These are phyloP conservation scores for Parauchenoglanis punctatus DNA, from an alignment of 2,797 vertebrate genomes.

Conservation along the genomic window DNA sequence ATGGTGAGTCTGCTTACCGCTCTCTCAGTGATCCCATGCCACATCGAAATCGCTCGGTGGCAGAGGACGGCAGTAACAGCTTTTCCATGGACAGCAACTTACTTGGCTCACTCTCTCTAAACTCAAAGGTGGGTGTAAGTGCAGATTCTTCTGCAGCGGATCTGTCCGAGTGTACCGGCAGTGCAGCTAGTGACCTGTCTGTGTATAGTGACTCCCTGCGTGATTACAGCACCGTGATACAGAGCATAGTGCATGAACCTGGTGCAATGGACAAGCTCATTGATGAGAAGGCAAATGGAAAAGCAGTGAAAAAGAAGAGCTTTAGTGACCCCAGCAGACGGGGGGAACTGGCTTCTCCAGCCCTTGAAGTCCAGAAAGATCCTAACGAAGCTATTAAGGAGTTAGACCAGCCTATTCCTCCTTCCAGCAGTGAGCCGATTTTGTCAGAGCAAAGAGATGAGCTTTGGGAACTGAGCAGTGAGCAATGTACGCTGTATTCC, in stretches of 20 bases:
- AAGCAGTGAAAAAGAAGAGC: slow-evolving; percentile 94
- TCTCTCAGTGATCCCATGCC: slow-evolving; percentile 99
- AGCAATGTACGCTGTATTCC: slow-evolving; percentile 50
- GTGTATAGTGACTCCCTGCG: slow-evolving; percentile 82
- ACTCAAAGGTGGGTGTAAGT: slow-evolving; percentile 76
- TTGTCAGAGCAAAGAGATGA: slow-evolving; percentile 81
- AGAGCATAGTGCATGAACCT: slow-evolving; percentile 90
- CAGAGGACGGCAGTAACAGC: slow-evolving; percentile 77
- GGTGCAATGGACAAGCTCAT: slow-evolving; percentile 86
- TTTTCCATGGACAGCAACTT: slow-evolving; percentile 93
- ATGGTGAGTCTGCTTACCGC: slow-evolving; percentile 80
- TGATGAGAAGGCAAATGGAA: slow-evolving; percentile 87
- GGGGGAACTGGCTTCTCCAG: slow-evolving; percentile 73
- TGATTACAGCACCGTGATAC: slow-evolving; percentile 89
- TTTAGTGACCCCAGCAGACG: slow-evolving; percentile 95
- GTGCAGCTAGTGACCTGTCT: slow-evolving; percentile 89
- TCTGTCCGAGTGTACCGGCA: slow-evolving; percentile 80
- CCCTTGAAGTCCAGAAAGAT: slow-evolving; percentile 68
- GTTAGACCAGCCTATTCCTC: slow-evolving; percentile 84
- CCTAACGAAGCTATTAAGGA: slow-evolving; percentile 85
- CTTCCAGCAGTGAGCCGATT: slow-evolving; percentile 94
- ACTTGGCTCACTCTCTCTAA: slow-evolving; percentile 85
- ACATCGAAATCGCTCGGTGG: slow-evolving; percentile 79
- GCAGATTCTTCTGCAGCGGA: slow-evolving; percentile 68
- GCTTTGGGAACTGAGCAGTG: slow-evolving; percentile 69